Evolutionary conservation across 2,113 vertebrate genomes (phyloP), one percentile per base, ranked within the genome.

Genomic region (Romanogobio albipinnatus): DNA sequence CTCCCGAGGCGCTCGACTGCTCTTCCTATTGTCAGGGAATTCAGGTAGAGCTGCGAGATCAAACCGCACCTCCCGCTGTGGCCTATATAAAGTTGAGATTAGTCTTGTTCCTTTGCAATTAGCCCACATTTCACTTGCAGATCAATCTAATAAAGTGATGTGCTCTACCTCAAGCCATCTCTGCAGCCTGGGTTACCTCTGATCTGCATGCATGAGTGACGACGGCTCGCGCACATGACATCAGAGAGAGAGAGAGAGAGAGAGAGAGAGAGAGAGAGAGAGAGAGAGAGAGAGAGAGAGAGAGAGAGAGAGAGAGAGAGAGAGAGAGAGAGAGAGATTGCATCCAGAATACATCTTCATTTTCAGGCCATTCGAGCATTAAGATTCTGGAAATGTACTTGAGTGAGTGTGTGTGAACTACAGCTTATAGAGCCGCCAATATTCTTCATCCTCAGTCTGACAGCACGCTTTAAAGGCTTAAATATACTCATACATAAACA

Each of bases 31-130:
- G 75, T 70, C 47, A 86, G 36, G 59, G 24, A 59, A n/a, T 74
- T 86, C 85, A 82, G n/a, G 80, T 76, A 49, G 11, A 53, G 73
- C 73, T 68, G 80, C 10, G 24, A 76, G 80, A 76, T 53, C 45
- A 58, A 68, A 3, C 64, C n/a, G 26, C 39, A 45, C 29, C 58
- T 70, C 71, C 85, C 70, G 29, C 71, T 22, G n/a, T 70, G 71
- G 47, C 73, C 70, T 76, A 56, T 66, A 68, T 76, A 86, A 68
- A 76, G 59, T 59, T 22, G 24, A 80, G 79, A 82, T 82, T 86
- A 86, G 58, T 86, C 71, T 73, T 45, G 22, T 82, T 86, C 59
- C 71, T n/a, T 76, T 82, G 79, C 79, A 86, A 82, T 86, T 86
- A 86, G 59, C 71, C 79, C 71, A 68, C 79, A 76, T 82, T 82